A percentile compares a stretch with the other conserved stretches of the same genome.
Conservation (phyloP, 2,797 vertebrate species). For the Menidia menidia region DNA sequence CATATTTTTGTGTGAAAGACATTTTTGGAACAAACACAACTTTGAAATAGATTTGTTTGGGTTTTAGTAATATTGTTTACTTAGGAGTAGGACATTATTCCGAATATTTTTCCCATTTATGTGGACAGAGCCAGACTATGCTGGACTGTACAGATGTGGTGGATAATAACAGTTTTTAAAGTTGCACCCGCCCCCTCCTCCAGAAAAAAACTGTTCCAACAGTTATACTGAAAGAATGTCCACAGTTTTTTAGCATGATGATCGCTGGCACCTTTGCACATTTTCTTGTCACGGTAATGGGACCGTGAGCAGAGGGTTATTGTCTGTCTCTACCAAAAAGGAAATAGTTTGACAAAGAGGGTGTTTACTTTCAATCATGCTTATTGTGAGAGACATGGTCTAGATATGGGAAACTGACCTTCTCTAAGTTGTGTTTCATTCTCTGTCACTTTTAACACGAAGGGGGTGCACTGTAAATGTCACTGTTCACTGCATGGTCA, state of each 20-base stretch:
- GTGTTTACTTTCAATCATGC: constrained; percentile 70
- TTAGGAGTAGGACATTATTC: too few species aligned
- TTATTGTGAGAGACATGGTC: constrained; percentile 68
- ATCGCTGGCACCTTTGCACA: constrained; percentile 6
- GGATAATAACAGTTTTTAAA: neutral
- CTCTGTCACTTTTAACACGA: constrained; percentile 45
- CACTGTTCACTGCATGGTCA: constrained; percentile 66
- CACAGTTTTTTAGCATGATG: neutral
- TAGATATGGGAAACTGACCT: constrained; percentile 66
- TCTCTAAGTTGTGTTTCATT: constrained; percentile 46
- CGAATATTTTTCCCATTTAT: too few species aligned
- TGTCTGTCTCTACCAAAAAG: constrained; percentile 62
- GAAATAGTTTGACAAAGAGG: constrained; percentile 66
- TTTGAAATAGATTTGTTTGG: neutral
- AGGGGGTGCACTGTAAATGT: constrained; percentile 33
- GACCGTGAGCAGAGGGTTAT: constrained; percentile 37
- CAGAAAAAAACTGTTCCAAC: too few species aligned
- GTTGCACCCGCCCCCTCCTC: too few species aligned
- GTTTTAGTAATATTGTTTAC: neutral
- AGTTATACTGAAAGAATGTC: neutral
- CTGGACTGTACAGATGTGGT: neutral
- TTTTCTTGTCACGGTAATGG: constrained; percentile 20
- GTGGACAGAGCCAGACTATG: too few species aligned
- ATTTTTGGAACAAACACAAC: neutral
- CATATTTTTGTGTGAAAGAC: neutral